These are phyloP conservation scores for Aselliscus stoliczkanus DNA, from an alignment of 2,797 vertebrate species.

Conservation along the genomic window DNA sequence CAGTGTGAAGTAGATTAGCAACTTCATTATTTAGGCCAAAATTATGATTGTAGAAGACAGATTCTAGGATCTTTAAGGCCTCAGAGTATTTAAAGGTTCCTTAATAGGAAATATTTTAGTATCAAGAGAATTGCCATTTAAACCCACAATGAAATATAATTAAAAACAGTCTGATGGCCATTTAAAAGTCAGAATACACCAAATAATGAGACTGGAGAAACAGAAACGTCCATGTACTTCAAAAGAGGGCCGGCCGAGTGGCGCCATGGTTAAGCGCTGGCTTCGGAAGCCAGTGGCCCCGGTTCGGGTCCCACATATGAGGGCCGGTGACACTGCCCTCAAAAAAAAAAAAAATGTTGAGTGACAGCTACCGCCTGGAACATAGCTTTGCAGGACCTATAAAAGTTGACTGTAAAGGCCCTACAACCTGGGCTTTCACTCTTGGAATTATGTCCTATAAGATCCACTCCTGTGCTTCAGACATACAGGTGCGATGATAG, in stretches of 20 bases:
- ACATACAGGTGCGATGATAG: fast-evolving
- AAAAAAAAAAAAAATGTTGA: no score
- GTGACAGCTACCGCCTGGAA: not conserved
- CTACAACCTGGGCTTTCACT: not conserved
- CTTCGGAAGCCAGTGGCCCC: no score
- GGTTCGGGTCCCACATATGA: no score
- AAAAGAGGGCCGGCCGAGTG: no score
- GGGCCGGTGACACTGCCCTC: no score
- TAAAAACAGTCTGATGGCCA: no score
- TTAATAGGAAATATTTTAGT: not conserved
- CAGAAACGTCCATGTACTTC: not conserved
- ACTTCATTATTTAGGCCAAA: not conserved
- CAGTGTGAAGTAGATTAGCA: not conserved
- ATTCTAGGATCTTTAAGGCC: not conserved
- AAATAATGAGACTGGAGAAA: not conserved
- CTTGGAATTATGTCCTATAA: not conserved
- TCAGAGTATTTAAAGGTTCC: not conserved
- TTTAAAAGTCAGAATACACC: not conserved
- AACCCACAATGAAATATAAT: not conserved
- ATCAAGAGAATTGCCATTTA: not conserved
- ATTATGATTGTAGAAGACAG: not conserved
- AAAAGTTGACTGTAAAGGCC: not conserved
- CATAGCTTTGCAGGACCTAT: no score
- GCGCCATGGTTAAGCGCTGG: no score
- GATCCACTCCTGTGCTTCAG: not conserved